Base-by-base conservation (phyloP, 2,888 invertebrate species). In the Dolichomitus sp. region DNA sequence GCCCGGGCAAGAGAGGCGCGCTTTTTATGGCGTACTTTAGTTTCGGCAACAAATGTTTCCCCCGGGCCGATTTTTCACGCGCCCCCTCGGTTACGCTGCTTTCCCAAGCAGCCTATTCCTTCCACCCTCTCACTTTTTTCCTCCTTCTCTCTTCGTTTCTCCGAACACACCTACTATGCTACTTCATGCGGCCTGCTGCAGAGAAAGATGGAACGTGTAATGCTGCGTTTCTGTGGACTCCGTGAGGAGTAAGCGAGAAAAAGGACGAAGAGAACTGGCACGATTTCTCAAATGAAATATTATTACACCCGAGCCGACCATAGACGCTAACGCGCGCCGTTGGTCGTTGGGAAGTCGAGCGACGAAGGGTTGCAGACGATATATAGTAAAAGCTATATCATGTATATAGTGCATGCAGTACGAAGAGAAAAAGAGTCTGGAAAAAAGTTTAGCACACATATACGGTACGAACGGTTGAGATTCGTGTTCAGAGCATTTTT, bases 231-330 rank as follows among this genome's bases (percentile, higher is more conserved):
- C 70, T 45, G 48, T 6, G 57, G 76, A 66, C 61, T 73, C 52
- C 68, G 72, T 50, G 68, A 73, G 30, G 33, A 23, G 59, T 59
- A 61, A 54, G n/a, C 9, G 48, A 14, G 69, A 54, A 37, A 57
- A 73, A 23, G 48, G 68, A 17, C 19, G 48, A 48, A 80, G 77
- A 65, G 72, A 30, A 77, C 73, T 40, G 83, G 77, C 76, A 80
- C 89, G 89, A 89, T 89, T 89, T 87, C 87, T 86, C 86, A 86
- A 89, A 89, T 89, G 89, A 89, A 89, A 89, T 89, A 89, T 89
- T 89, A 89, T 89, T 89, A 86, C 85, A 79, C 85, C 82, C 85
- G 73, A 19, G 82, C 75, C 81, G 84, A 80, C 85, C 79, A 77
- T 83, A 80, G 83, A 74, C 50, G 30, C 30, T 73, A 54, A 17